A percentile compares a stretch with the other conserved stretches of the same genome.
Conservation (phyloP, 2,113 vertebrate genomes). For the Platysteira castanea region DNA sequence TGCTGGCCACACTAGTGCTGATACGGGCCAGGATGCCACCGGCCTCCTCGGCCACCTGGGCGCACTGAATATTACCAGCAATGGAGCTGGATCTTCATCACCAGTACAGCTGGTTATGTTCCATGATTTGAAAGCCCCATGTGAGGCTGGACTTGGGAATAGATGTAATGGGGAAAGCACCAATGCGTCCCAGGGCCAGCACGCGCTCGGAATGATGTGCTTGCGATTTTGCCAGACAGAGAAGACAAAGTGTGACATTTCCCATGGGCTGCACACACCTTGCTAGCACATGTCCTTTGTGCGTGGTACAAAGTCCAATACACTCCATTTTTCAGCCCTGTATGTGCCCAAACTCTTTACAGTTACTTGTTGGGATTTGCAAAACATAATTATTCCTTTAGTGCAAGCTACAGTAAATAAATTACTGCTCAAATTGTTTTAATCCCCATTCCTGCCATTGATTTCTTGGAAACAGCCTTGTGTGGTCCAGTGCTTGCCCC, state of each 20-base stretch:
- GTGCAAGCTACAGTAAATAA: background rate
- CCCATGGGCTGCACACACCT: background rate
- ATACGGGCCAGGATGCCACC: accelerated
- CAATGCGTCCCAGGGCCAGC: accelerated
- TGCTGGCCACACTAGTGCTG: accelerated
- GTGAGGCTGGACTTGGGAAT: background rate
- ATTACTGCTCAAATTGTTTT: background rate
- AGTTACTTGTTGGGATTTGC: background rate
- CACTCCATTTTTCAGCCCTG: background rate
- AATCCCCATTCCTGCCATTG: background rate
- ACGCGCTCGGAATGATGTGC: accelerated
- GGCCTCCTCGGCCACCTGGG: background rate
- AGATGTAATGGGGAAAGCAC: background rate
- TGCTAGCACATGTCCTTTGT: accelerated
- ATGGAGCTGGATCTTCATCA: background rate
- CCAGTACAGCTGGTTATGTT: accelerated
- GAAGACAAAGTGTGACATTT: background rate
- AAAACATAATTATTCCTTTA: background rate
- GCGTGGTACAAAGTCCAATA: accelerated
- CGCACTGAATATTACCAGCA: background rate
- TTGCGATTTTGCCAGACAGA: background rate
- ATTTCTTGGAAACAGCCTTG: background rate
- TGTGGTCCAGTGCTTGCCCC: background rate
- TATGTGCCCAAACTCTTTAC: background rate
- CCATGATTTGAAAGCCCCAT: accelerated